phyloP scores from a whole-genome alignment of 2,888 invertebrate species.

The Lacanobia wlatinum region DNA sequence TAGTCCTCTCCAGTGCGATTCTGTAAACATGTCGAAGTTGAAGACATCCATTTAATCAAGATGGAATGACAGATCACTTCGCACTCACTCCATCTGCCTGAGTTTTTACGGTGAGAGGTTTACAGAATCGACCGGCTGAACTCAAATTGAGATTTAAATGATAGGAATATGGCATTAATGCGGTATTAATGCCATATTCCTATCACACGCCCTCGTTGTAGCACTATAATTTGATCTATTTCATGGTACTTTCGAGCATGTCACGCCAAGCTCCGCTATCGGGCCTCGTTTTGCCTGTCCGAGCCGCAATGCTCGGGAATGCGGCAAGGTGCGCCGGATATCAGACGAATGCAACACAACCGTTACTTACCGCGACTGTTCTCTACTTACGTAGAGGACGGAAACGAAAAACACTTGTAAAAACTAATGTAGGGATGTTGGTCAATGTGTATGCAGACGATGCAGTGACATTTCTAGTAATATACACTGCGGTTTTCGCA shows the following conservation, averaged over 20 bases:
- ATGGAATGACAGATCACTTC: no score
- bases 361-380: slow-evolving; percentile 46
- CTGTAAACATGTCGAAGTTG: no score
- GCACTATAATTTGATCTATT: slow-evolving; percentile 44
- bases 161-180: no score
- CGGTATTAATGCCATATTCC: slow-evolving; percentile 9
- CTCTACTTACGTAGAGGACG: slow-evolving; percentile 25
- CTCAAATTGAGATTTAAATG: no score
- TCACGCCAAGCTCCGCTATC: slow-evolving; percentile 32
- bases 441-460: slow-evolving; percentile 41
- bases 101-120: no score
- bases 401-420: slow-evolving; percentile 42
- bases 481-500: slow-evolving; percentile 13
- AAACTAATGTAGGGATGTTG: slow-evolving; percentile 34
- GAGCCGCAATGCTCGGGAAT: slow-evolving; percentile 60
- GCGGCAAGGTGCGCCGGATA: slow-evolving; percentile 72
- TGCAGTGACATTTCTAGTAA: slow-evolving; percentile 25
- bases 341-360: slow-evolving; percentile 60
- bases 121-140: no score
- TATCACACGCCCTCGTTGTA: background rate
- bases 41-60: no score
- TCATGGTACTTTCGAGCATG: slow-evolving; percentile 35
- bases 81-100: no score
- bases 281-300: slow-evolving; percentile 41
- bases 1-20: no score